A percentile compares a stretch with the other conserved stretches of the same genome.
These are phyloP conservation scores for Pseudochirops cupreus DNA, from an alignment of 2,797 vertebrate genomes.

Conservation along the genomic window DNA sequence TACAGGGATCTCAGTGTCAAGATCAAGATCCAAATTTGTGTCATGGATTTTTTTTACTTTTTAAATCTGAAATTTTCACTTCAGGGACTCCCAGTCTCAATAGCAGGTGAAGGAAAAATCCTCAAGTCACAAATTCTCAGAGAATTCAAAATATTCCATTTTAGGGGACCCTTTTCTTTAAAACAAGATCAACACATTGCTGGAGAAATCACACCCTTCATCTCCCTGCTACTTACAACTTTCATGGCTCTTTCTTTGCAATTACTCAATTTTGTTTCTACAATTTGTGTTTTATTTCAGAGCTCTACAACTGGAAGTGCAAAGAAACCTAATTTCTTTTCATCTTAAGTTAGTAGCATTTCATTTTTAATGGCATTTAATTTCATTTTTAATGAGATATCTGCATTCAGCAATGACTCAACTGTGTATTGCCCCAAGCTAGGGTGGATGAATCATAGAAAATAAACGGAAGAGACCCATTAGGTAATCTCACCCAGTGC, in stretches of 20 bases:
- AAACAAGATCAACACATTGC: background rate
- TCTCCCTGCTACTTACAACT: conserved; percentile 29
- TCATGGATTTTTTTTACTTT: background rate
- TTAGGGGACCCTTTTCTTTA: background rate
- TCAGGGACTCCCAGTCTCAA: background rate
- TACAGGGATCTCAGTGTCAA: background rate
- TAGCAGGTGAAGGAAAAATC: background rate
- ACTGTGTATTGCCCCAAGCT: conserved; percentile 63
- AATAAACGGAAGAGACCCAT: conserved; percentile 63
- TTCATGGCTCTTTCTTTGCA: conserved; percentile 9
- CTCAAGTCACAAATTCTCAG: background rate
- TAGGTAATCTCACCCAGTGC: conserved; percentile 61
- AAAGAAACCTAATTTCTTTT: conserved; percentile 73
- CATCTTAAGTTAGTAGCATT: conserved; percentile 74
- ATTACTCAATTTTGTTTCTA: conserved; percentile 13
- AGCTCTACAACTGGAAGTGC: conserved; percentile 61
- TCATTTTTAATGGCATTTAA: conserved; percentile 79
- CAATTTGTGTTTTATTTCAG: conserved; percentile 73
- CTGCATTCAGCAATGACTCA: conserved; percentile 72
- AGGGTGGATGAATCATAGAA: conserved; percentile 66
- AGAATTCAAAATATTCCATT: conserved; percentile 18
- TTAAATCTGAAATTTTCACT: background rate
- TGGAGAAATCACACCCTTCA: conserved; percentile 4
- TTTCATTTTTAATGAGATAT: conserved; percentile 75
- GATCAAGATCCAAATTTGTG: background rate